Percentiles rank a stretch among this genome's conserved stretches.
Evolutionary conservation across 2,797 vertebrate genomes (phyloP).

Genomic region (Falco naumanni): DNA sequence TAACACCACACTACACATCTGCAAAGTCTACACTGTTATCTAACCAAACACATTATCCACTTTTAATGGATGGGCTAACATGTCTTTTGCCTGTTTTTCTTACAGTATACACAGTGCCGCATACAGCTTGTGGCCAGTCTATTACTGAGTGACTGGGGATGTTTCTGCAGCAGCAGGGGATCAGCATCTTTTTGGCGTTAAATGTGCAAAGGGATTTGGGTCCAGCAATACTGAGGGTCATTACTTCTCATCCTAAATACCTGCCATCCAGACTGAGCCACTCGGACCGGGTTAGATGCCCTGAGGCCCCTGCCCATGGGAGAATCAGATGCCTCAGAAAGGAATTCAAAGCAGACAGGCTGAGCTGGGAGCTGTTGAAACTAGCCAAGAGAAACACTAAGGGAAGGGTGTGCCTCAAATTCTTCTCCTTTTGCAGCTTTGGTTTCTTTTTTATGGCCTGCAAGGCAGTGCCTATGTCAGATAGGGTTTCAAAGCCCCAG

Average conservation of each 20-base stretch:
- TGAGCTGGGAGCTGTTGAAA: conserved; percentile 42
- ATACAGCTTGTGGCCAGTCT: neutral
- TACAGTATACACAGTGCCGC: rapidly evolving
- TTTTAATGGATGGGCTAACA: neutral
- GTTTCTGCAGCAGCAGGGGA: neutral
- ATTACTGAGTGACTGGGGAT: neutral
- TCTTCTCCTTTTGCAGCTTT: neutral
- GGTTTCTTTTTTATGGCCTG: neutral
- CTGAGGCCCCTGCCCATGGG: neutral
- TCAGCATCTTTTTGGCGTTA: neutral
- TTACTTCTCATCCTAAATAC: neutral
- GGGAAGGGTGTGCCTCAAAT: conserved; percentile 43
- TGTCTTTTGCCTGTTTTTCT: neutral
- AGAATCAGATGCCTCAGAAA: neutral
- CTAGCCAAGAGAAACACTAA: conserved; percentile 39
- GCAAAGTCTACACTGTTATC: neutral
- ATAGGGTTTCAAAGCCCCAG: neutral
- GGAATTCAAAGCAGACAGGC: conserved; percentile 10
- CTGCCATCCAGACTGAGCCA: neutral
- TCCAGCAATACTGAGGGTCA: neutral
- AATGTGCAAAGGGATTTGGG: rapidly evolving
- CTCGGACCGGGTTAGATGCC: neutral
- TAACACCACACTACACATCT: neutral
- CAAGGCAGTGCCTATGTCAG: neutral
- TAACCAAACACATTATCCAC: neutral